Conservation (phyloP, 2,888 invertebrate genomes). For the Osmoderma eremita region DNA sequence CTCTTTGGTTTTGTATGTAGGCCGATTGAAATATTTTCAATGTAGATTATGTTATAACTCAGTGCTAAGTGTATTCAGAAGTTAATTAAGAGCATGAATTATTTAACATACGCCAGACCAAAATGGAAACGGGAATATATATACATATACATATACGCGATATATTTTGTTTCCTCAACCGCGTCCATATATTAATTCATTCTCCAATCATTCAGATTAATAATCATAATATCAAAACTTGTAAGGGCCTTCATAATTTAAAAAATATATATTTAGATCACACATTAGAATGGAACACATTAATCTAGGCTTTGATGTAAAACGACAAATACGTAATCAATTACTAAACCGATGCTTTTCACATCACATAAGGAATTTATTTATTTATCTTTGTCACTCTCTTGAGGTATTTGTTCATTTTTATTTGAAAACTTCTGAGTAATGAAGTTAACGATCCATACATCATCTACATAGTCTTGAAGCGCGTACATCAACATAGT, state of each 20-base stretch:
- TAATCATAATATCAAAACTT: too few relatives aligned
- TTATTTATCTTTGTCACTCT: slow-evolving; percentile 8
- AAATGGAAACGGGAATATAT: slow-evolving; percentile 8
- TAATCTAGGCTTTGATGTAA: not conserved
- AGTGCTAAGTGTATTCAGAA: not conserved
- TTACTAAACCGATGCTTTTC: not conserved
- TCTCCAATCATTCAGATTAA: not conserved
- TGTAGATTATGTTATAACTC: not conserved
- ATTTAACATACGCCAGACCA: slow-evolving; percentile 1
- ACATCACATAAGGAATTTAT: not conserved
- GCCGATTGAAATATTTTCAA: not conserved
- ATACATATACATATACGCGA: not conserved
- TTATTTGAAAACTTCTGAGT: not conserved
- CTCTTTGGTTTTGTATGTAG: slow-evolving; percentile 23
- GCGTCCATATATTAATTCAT: not conserved
- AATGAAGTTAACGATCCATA: slow-evolving; percentile 8
- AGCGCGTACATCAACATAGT: not conserved
- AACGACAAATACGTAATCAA: not conserved
- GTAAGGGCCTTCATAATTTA: too few relatives aligned
- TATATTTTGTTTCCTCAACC: not conserved
- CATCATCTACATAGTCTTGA: slow-evolving; percentile 34
- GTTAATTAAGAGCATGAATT: slow-evolving; percentile 20
- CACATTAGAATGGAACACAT: not conserved
- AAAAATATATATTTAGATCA: too few relatives aligned
- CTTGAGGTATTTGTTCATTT: not conserved